Conservation (phyloP, 2,113 vertebrate genomes). For the Neodontobutis hainanensis region DNA sequence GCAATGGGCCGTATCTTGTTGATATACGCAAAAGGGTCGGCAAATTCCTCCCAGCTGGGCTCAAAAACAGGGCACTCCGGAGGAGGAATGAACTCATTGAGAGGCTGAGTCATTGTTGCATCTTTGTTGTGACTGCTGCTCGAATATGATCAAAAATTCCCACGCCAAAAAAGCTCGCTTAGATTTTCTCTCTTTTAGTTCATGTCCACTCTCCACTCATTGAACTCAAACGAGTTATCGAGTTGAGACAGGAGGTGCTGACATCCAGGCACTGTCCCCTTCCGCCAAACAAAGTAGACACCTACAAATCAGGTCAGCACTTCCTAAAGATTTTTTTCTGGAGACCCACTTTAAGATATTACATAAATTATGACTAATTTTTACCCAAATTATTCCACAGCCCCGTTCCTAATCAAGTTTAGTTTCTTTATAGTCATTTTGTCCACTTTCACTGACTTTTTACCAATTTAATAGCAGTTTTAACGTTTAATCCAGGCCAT, state of each 20-base stretch:
- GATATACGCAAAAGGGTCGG: conserved; percentile 94
- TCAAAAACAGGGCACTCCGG: conserved; percentile 97
- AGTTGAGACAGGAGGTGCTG: conserved; percentile 63
- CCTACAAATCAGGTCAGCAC: conserved; percentile 5
- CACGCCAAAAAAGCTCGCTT: conserved; percentile 19
- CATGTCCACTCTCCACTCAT: conserved; percentile 78
- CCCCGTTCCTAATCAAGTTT: too few relatives aligned
- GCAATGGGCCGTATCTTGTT: conserved; percentile 97
- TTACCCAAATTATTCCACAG: too few relatives aligned
- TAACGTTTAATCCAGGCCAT: too few relatives aligned
- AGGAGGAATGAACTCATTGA: conserved; percentile 92
- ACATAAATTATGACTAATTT: neutral
- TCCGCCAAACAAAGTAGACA: conserved; percentile 79
- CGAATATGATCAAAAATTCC: conserved; percentile 30
- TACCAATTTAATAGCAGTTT: too few relatives aligned
- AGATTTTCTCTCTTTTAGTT: conserved; percentile 59
- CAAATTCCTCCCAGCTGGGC: conserved; percentile 95
- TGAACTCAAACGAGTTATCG: conserved; percentile 78
- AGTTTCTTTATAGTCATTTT: too few relatives aligned
- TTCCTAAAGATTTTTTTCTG: neutral
- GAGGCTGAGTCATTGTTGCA: conserved; percentile 78
- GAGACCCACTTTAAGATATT: neutral
- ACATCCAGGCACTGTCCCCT: conserved; percentile 35
- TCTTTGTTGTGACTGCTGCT: conserved; percentile 60
- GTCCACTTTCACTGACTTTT: too few relatives aligned